A percentile compares a stretch with the other conserved stretches of the same genome.
phyloP scores from a whole-genome alignment of 1,140 invertebrate genomes.

The Papilio xuthus region DNA sequence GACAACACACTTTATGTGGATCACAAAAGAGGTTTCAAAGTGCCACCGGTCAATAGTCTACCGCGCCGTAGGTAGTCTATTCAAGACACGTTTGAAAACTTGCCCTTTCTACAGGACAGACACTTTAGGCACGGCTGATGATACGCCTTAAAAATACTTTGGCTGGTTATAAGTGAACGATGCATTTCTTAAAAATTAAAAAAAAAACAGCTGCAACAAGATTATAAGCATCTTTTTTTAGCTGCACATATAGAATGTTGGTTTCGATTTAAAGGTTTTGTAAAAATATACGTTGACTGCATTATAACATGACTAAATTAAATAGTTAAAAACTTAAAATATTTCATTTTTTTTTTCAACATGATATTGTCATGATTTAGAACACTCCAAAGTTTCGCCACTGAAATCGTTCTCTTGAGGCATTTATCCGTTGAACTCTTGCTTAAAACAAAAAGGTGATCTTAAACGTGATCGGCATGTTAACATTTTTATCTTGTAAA shows the following conservation, averaged over 20 bases:
- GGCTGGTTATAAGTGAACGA: not conserved
- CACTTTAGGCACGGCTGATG: slow-evolving; percentile 5
- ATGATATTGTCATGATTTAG: not conserved
- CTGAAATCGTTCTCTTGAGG: not conserved
- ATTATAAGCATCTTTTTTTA: not conserved
- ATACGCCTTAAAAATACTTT: not conserved
- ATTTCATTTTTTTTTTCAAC: not conserved
- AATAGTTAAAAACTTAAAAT: not conserved
- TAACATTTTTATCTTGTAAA: not conserved
- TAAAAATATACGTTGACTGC: no score
- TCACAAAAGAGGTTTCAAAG: slow-evolving; percentile 17
- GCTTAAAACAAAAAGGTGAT: no score
- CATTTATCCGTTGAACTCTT: no score
- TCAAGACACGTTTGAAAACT: slow-evolving; percentile 11
- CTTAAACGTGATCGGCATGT: no score
- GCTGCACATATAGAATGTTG: not conserved
- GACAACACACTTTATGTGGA: not conserved
- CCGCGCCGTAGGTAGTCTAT: not conserved
- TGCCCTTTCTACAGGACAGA: not conserved
- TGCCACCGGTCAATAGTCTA: slow-evolving; percentile 11
- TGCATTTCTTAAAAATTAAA: not conserved
- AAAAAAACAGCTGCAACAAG: not conserved
- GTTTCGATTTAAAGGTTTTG: no score
- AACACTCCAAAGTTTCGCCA: not conserved
- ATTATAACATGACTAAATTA: no score